A percentile compares a stretch with the other conserved stretches of the same genome.
These are phyloP conservation scores for Pseudorasbora parva DNA, from an alignment of 2,113 vertebrate genomes.

Conservation along the genomic window DNA sequence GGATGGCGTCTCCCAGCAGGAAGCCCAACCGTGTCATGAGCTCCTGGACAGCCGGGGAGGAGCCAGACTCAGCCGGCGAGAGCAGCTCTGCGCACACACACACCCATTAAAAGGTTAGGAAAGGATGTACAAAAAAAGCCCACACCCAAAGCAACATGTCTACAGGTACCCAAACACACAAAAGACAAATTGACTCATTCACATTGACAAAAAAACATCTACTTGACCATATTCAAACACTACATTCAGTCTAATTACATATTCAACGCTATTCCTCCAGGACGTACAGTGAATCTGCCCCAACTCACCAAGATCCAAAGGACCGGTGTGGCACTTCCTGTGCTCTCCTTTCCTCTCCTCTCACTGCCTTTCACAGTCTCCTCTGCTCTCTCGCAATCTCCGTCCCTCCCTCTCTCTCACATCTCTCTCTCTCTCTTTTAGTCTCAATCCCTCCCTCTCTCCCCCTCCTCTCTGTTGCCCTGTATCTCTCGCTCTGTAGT, in stretches of 20 bases:
- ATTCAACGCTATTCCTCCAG: background rate
- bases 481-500: conserved; percentile 20
- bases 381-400: conserved; percentile 34
- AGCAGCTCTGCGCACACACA: conserved; percentile 84
- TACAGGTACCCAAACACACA: conserved; percentile 15
- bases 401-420: conserved; percentile 31
- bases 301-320: conserved; percentile 50
- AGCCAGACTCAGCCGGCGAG: conserved; percentile 84
- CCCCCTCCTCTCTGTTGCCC: conserved; percentile 3
- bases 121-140: background rate
- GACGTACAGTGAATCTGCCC: background rate
- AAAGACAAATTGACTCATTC: background rate
- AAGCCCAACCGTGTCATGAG: conserved; percentile 98
- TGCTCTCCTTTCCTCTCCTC: conserved; percentile 33
- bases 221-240: background rate
- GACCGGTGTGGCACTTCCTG: conserved; percentile 34
- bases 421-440: conserved; percentile 1
- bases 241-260: background rate
- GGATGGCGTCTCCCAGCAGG: conserved; percentile 95
- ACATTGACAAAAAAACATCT: background rate
- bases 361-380: background rate
- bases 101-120: conserved; percentile 54
- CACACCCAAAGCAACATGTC: conserved; percentile 25
- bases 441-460: conserved; percentile 7
- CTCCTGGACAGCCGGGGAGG: conserved; percentile 94